Evolutionary conservation across 2,888 invertebrate species (phyloP).

Genomic region (Mermis nigrescens): DNA sequence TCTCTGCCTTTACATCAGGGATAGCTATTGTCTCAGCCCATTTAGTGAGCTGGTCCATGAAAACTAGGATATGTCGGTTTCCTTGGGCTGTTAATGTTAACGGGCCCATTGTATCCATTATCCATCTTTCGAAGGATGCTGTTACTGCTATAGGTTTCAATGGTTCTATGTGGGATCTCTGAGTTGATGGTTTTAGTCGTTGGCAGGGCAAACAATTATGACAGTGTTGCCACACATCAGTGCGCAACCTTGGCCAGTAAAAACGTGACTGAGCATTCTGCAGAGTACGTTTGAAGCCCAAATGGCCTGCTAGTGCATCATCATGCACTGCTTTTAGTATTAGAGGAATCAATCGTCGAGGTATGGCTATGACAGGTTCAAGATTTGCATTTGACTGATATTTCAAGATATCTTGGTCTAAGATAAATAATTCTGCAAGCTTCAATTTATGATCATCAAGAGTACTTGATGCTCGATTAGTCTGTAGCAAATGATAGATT

Average conservation of each 20-base stretch:
- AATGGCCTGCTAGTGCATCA: not conserved
- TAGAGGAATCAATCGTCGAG: not conserved
- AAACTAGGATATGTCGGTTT: constrained; percentile 18
- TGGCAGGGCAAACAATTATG: not conserved
- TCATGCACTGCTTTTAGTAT: not conserved
- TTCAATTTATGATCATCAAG: too few species aligned
- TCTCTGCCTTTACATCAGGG: too few species aligned
- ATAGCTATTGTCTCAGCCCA: too few species aligned
- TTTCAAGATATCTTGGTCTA: not conserved
- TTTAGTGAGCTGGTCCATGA: too few species aligned
- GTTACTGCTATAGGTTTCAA: constrained; percentile 12
- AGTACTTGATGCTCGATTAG: too few species aligned
- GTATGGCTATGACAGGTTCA: too few species aligned
- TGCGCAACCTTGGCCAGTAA: not conserved
- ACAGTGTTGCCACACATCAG: too few species aligned
- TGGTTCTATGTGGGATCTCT: constrained; percentile 3
- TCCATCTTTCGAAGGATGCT: constrained; percentile 17
- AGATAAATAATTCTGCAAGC: too few species aligned
- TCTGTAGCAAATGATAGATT: too few species aligned
- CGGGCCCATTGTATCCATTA: constrained; percentile 19
- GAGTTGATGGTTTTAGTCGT: too few species aligned
- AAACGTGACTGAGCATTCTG: not conserved
- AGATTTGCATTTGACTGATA: too few species aligned
- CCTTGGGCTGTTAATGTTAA: constrained; percentile 13
- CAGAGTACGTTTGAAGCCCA: not conserved